Conservation (phyloP, 2,113 vertebrate species). For the Dromas ardeola region DNA sequence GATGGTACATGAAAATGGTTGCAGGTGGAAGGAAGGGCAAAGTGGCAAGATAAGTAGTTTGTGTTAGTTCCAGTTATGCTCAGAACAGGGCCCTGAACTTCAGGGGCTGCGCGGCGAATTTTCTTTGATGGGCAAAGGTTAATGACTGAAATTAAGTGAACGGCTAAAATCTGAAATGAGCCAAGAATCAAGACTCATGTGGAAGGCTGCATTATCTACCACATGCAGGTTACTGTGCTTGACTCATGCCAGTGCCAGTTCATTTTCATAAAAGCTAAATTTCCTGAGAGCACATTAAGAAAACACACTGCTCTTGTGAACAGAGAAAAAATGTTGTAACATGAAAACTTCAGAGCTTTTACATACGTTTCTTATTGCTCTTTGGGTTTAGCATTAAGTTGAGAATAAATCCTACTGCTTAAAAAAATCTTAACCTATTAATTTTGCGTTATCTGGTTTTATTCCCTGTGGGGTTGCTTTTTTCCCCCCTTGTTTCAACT, state of each 20-base stretch:
- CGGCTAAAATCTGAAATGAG: background rate
- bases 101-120: rapidly evolving
- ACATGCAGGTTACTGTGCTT: background rate
- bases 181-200: background rate
- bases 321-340: background rate
- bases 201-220: background rate
- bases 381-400: background rate
- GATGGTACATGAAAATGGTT: background rate
- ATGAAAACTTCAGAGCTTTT: background rate
- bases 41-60: background rate
- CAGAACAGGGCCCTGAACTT: background rate
- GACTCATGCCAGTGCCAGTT: background rate
- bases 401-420: background rate
- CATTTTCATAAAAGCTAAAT: background rate
- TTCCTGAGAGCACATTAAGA: background rate
- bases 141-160: background rate
- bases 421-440: background rate
- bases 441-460: background rate
- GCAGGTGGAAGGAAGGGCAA: background rate
- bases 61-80: background rate
- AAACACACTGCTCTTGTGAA: background rate
- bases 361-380: background rate
- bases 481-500: background rate
- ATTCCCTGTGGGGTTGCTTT: background rate
- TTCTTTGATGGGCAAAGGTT: background rate